Evolutionary conservation across 1,140 invertebrate genomes (phyloP).

Genomic region (Solenopsis fugax): DNA sequence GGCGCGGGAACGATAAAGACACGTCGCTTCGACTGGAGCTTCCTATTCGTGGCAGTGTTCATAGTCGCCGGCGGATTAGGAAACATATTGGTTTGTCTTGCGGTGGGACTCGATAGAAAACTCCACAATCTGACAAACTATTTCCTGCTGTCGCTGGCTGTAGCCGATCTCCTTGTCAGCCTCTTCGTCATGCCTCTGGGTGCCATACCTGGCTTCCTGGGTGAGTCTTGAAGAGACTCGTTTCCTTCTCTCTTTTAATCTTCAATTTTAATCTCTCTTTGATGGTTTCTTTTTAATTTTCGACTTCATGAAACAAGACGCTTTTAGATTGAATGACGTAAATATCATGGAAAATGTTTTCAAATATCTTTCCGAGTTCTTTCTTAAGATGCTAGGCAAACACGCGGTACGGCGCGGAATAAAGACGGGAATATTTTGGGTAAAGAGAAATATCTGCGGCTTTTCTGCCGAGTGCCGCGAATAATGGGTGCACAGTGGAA

Average conservation of each 20-base stretch:
- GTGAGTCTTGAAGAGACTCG: slow-evolving; percentile 87
- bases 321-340: background rate
- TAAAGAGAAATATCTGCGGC: background rate
- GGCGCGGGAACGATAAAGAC: slow-evolving; percentile 35
- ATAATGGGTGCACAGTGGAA: slow-evolving; percentile 15
- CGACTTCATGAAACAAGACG: background rate
- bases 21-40: slow-evolving; percentile 90
- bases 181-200: slow-evolving; percentile 96
- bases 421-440: background rate
- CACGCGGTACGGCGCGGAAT: background rate
- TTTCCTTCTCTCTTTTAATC: background rate
- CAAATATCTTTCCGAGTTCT: background rate
- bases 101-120: slow-evolving; percentile 93
- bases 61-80: slow-evolving; percentile 95
- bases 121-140: slow-evolving; percentile 98
- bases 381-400: background rate
- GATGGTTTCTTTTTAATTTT: background rate
- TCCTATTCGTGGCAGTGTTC: slow-evolving; percentile 92
- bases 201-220: slow-evolving; percentile 94
- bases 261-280: background rate
- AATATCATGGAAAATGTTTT: background rate
- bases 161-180: slow-evolving; percentile 97
- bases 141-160: slow-evolving; percentile 96
- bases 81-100: slow-evolving; percentile 96
- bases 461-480: background rate